Base-by-base conservation (phyloP, 2,888 invertebrate genomes). In the Molorchus minor region DNA sequence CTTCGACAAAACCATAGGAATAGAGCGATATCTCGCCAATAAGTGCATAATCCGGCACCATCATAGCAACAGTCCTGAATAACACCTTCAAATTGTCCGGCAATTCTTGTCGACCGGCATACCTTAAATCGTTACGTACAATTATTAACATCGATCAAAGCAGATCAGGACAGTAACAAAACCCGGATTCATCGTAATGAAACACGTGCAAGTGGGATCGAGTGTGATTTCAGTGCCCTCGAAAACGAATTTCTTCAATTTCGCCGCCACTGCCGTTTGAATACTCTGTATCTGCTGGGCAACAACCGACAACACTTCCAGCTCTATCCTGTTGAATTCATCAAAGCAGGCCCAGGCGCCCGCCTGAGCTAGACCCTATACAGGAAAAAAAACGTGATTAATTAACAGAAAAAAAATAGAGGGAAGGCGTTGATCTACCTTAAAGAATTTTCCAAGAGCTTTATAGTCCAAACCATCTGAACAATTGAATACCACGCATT, bases 151-250 rank as follows among this genome's bases (percentile, higher is more conserved):
- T 17, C 35, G 16, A 16, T 17, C 17, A n/a, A n/a, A n/a, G n/a
- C n/a, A n/a, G n/a, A n/a, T n/a, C n/a, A n/a, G n/a, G n/a, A n/a
- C n/a, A n/a, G n/a, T n/a, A n/a, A n/a, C n/a, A n/a, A n/a, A n/a
- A n/a, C 94, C 94, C 58, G 94, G 94, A 82, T 95, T 96, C 95
- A 96, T 96, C 15, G 96, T 96, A 71, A 96, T 95, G 78, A 96
- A 95, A 61, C 93, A 89, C 45, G 89, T 89, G 77, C 96, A 96
- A 16, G 93, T 91, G 0, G 93, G 92, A 83, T 96, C 92, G 66
- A 96, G 84, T 71, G 88, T 89, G 62, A 96, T 86, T 82, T 95
- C 93, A 0, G 94, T 94, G 54, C 95, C 96, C 80, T 97, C 96
- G 76, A 94, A 96, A 51, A 91, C 82, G 81, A 97, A 95, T 64